Conservation (phyloP, 1,140 invertebrate genomes). For the Leptinotarsa undecemlineata region DNA sequence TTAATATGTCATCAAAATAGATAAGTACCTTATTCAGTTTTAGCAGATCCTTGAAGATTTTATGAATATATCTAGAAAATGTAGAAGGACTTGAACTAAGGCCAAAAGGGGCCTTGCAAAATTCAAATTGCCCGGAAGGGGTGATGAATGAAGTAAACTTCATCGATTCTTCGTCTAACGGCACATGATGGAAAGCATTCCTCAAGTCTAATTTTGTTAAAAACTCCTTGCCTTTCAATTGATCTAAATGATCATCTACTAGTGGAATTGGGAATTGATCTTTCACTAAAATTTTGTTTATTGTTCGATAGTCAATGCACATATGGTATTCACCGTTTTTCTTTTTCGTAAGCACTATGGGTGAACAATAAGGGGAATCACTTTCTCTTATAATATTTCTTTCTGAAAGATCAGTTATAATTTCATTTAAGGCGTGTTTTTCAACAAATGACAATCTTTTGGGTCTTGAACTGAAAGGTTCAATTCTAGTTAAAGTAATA, state of each 20-base stretch:
- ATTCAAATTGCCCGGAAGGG: slow-evolving; percentile 41
- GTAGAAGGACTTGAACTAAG: not conserved
- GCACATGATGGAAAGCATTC: slow-evolving; percentile 40
- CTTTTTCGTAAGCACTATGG: slow-evolving; percentile 52
- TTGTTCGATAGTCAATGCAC: slow-evolving; percentile 51
- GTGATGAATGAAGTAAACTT: slow-evolving; percentile 45
- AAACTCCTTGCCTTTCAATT: slow-evolving; percentile 27
- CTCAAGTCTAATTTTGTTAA: not conserved
- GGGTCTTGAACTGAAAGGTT: slow-evolving; percentile 30
- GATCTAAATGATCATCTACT: slow-evolving; percentile 51
- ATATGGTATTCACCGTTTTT: slow-evolving; percentile 48
- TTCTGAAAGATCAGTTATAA: slow-evolving; percentile 27
- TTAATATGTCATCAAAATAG: slow-evolving; percentile 38
- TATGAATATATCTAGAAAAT: slow-evolving; percentile 5
- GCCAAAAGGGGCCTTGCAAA: slow-evolving; percentile 1
- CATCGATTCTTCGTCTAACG: slow-evolving; percentile 48
- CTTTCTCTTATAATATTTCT: slow-evolving; percentile 40
- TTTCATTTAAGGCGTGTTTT: slow-evolving; percentile 21
- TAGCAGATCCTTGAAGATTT: not conserved
- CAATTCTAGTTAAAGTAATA: slow-evolving; percentile 21
- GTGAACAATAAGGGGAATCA: slow-evolving; percentile 47
- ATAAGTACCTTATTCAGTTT: slow-evolving; percentile 10
- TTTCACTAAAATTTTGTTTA: slow-evolving; percentile 25
- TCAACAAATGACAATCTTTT: slow-evolving; percentile 28
- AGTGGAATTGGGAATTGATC: slow-evolving; percentile 44